Evolutionary conservation across 2,797 vertebrate species (phyloP).

Genomic region (Gymnothorax javanicus): DNA sequence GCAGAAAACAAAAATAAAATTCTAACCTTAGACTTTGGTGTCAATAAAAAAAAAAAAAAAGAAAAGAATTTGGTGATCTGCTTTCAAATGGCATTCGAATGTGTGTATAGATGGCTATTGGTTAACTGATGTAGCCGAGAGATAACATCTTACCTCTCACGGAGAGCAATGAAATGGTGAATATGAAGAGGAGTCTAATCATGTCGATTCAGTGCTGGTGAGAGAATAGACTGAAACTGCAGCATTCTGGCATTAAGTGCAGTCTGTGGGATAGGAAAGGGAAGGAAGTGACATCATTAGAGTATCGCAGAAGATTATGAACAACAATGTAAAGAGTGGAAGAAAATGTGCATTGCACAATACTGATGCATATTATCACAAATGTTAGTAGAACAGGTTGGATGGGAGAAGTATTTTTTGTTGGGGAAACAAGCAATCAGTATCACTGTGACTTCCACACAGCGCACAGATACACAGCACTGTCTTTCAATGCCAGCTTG

Average conservation of each 20-base stretch:
- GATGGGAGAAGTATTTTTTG: constrained; percentile 49
- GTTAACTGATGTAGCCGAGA: background rate
- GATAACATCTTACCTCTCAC: constrained; percentile 1
- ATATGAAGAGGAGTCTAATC: background rate
- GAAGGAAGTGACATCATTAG: background rate
- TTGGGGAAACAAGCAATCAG: constrained; percentile 31
- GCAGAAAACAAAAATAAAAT: background rate
- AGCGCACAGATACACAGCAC: constrained; percentile 62
- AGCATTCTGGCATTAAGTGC: background rate
- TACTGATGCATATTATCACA: background rate
- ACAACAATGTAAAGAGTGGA: background rate
- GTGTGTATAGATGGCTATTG: background rate
- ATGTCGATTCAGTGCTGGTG: constrained; percentile 10
- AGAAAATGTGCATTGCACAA: no score
- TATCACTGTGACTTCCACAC: constrained; percentile 52
- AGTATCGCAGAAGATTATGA: no score
- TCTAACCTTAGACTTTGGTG: background rate
- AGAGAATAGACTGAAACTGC: background rate
- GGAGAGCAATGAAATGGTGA: background rate
- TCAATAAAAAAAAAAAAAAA: background rate
- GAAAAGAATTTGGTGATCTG: background rate
- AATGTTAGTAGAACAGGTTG: background rate
- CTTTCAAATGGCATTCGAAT: background rate
- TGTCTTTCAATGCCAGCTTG: constrained; percentile 50
- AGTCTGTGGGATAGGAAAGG: background rate